Evolutionary conservation across 1,140 invertebrate genomes (phyloP).

Genomic region (Tetraneura akinire): DNA sequence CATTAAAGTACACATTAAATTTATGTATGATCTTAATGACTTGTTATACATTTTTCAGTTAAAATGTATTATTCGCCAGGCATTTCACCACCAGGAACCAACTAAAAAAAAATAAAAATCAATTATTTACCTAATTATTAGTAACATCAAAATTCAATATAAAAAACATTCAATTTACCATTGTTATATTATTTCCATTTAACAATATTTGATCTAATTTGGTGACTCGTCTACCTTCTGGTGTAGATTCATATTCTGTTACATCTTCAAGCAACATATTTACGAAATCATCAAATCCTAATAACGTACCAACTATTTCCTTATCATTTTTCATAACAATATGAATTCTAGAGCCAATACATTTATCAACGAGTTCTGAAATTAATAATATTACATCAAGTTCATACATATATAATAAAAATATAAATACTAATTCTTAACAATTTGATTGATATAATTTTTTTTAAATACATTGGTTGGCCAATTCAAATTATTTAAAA

Average conservation of each 20-base stretch:
- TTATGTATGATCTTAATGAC: background rate
- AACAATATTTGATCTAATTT: constrained; percentile 97
- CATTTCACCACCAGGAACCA: constrained; percentile 33
- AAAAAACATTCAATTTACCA: constrained; percentile 66
- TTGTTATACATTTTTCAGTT: background rate
- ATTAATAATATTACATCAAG: constrained; percentile 2
- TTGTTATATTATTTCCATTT: constrained; percentile 99
- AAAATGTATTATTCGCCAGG: constrained; percentile 7
- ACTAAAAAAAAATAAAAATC: background rate
- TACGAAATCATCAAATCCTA: constrained; percentile 99
- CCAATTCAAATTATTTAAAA: too few relatives aligned
- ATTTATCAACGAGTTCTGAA: constrained; percentile 98
- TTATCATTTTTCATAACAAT: constrained; percentile 99
- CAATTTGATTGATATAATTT: too few relatives aligned
- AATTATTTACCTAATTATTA: background rate
- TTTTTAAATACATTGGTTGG: too few relatives aligned
- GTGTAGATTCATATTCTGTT: constrained; percentile 92
- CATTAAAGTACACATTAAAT: background rate
- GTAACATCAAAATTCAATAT: background rate
- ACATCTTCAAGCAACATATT: constrained; percentile 95
- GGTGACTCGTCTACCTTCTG: constrained; percentile 93
- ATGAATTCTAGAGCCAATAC: constrained; percentile 97
- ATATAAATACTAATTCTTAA: too few relatives aligned
- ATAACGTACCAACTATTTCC: constrained; percentile 96
- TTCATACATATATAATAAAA: too few relatives aligned